Evolutionary conservation across 2,797 vertebrate species (phyloP).

Genomic region (Monodelphis domestica): DNA sequence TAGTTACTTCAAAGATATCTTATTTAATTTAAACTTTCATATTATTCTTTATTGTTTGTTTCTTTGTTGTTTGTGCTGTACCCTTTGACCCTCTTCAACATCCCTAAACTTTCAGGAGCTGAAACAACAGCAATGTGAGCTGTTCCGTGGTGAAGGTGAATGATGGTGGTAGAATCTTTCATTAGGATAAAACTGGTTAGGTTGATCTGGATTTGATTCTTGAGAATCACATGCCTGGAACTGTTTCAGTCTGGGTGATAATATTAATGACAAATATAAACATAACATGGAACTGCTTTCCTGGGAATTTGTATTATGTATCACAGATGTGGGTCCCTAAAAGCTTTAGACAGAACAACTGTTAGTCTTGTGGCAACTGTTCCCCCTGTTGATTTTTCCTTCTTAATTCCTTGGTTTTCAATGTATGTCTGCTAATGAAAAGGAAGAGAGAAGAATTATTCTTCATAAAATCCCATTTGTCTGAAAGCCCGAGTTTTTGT

Average conservation of each 20-base stretch:
- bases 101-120: conserved; percentile 26
- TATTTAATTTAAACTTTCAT: conserved; percentile 25
- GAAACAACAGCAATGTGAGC: background rate
- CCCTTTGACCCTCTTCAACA: conserved; percentile 23
- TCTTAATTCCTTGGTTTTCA: conserved; percentile 72
- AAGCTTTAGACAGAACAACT: conserved; percentile 42
- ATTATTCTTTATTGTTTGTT: conserved; percentile 32
- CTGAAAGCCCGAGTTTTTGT: conserved; percentile 42
- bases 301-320: conserved; percentile 72
- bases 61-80: background rate
- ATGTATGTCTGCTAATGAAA: conserved; percentile 76
- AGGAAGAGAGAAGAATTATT: conserved; percentile 64
- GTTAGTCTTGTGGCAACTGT: background rate
- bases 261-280: conserved; percentile 50
- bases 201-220: conserved; percentile 55
- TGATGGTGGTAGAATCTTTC: conserved; percentile 49
- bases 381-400: conserved; percentile 54
- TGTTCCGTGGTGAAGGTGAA: background rate
- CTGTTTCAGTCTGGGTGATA: conserved; percentile 57
- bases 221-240: conserved; percentile 26
- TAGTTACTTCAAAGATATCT: background rate
- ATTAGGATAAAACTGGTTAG: conserved; percentile 37
- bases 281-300: conserved; percentile 69
- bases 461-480: conserved; percentile 78
- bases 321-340: conserved; percentile 53